Base-by-base conservation (phyloP, 1,140 invertebrate species). In the Hyphantria cunea region DNA sequence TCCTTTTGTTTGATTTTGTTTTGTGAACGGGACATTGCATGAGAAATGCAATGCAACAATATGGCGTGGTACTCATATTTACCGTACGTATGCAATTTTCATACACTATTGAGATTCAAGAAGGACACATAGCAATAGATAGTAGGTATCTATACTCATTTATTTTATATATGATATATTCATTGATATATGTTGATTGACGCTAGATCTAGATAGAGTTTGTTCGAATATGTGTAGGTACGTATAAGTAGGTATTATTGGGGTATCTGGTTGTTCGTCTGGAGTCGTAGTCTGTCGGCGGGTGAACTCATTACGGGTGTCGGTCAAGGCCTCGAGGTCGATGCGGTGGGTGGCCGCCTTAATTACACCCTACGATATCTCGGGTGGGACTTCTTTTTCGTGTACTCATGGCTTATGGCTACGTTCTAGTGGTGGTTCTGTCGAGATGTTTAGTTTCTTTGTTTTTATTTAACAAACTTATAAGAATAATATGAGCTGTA, bases 41-140 rank as follows among this genome's bases (percentile, higher is more conserved):
- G 87, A 87, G 87, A 89, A 90, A 86, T 86, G 83, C 80, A 89
- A 86, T 84, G 79, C 78, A 84, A 86, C 83, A 87, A 84, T 84
- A 87, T 87, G 84, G 83, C 82, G 81, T 74, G 76, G 66, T 70
- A 73, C 78, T 78, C 60, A 64, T 76, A 59, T 78, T 68, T 73
- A 68, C 64, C 39, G 61, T 70, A 62, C 59, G 54, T 41, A 71
- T 68, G 65, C 69, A 74, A 70, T 76, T 72, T 76, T 60, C 62
- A 66, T 59, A 48, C 64, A 60, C 59, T 68, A 66, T 72, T 66
- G 54, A 68, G 70, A 31, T 51, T 68, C 54, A 52, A 53, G 54
- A 62, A 53, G 32, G 25, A 60, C 33, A 37, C 41, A 60, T 60
- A 44, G 12, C 37, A 47, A 50, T 42, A 58, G 37, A 39, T 39